phyloP scores from a whole-genome alignment of 2,113 vertebrate genomes.

The Zingel zingel region DNA sequence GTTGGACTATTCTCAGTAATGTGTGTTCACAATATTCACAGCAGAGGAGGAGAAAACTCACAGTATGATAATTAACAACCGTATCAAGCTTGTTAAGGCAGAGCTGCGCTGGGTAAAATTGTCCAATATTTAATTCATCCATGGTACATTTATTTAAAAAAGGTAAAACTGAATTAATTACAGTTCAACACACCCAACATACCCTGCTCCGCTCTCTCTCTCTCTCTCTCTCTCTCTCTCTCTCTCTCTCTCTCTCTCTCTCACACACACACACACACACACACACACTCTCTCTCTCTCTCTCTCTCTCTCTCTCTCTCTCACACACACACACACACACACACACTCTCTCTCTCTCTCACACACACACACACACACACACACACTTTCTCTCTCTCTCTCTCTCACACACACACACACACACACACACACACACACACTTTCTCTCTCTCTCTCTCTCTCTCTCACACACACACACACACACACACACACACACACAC shows the following conservation, averaged over 20 bases:
- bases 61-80: constrained; percentile 59
- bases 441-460: too few species aligned
- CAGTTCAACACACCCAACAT: not conserved
- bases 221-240: not conserved
- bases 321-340: constrained; percentile 18
- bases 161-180: constrained; percentile 66
- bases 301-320: not conserved
- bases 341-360: not conserved
- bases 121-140: constrained; percentile 69
- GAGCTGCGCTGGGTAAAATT: constrained; percentile 39
- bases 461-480: too few species aligned
- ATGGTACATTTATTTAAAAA: constrained; percentile 61
- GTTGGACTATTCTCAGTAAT: constrained; percentile 29
- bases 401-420: too few species aligned
- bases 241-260: not conserved
- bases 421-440: too few species aligned
- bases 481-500: too few species aligned
- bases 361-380: constrained; percentile 2
- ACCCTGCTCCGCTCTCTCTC: not conserved
- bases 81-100: constrained; percentile 27
- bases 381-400: too few species aligned
- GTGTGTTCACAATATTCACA: constrained; percentile 38
- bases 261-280: too few species aligned
- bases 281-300: too few species aligned
- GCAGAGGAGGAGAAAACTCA: constrained; percentile 45